Evolutionary conservation across 2,797 vertebrate species (phyloP).

Genomic region (Huso huso): DNA sequence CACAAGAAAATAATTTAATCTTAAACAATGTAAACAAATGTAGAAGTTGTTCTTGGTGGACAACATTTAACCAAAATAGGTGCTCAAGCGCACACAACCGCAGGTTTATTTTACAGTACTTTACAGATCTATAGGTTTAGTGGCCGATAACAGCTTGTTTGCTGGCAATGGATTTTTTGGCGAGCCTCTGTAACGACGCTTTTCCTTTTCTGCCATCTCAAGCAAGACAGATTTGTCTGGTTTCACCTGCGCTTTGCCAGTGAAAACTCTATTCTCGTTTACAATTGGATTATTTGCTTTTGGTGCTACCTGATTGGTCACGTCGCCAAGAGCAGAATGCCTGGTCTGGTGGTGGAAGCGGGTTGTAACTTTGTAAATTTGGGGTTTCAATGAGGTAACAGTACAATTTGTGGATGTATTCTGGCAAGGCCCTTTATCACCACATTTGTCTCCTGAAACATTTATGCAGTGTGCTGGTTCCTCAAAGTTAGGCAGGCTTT

Average conservation of each 20-base stretch:
- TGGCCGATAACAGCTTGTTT: slow-evolving; percentile 63
- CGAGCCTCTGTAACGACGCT: slow-evolving; percentile 75
- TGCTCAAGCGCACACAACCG: slow-evolving; percentile 8
- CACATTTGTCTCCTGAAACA: neutral
- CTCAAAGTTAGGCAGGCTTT: slow-evolving; percentile 11
- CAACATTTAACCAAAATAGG: neutral
- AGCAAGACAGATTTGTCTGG: slow-evolving; percentile 40
- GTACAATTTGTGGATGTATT: slow-evolving; percentile 43
- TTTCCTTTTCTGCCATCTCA: slow-evolving; percentile 53
- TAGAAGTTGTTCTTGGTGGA: neutral
- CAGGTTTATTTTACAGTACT: neutral
- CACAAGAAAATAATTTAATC: slow-evolving; percentile 13
- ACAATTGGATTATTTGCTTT: slow-evolving; percentile 38
- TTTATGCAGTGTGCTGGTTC: neutral
- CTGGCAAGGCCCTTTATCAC: slow-evolving; percentile 38
- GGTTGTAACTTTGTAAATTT: slow-evolving; percentile 29
- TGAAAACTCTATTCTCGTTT: slow-evolving; percentile 24
- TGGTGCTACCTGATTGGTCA: slow-evolving; percentile 70
- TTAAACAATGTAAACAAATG: slow-evolving; percentile 16
- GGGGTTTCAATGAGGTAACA: too few relatives aligned
- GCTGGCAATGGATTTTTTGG: slow-evolving; percentile 80
- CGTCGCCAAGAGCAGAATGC: slow-evolving; percentile 63
- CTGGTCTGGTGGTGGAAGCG: slow-evolving; percentile 22
- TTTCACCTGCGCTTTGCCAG: slow-evolving; percentile 7
- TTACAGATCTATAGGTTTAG: slow-evolving; percentile 80